Conservation (phyloP, 2,113 vertebrate species). For the Orientallactaga bullata region DNA sequence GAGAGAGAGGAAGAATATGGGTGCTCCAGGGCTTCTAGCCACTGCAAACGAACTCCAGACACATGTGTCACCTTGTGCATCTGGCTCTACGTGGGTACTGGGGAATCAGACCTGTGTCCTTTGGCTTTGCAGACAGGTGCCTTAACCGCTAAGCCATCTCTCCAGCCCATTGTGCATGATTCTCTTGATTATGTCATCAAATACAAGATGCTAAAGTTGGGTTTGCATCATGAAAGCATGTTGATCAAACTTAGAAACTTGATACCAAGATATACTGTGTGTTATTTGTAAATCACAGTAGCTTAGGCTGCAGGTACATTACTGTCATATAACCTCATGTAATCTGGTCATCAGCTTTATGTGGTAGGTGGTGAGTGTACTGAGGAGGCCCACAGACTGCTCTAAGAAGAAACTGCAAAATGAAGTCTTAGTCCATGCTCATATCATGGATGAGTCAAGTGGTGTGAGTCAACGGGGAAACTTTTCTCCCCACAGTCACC, state of each 20-base stretch:
- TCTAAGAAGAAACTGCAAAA: constrained; percentile 15
- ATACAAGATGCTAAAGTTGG: constrained; percentile 10
- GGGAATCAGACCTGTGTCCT: no score
- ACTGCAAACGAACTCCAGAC: no score
- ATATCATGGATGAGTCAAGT: background rate
- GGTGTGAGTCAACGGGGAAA: background rate
- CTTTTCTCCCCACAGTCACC: background rate
- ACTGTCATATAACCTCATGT: background rate
- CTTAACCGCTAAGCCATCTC: no score
- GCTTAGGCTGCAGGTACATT: background rate
- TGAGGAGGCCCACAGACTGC: background rate
- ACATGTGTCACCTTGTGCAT: no score
- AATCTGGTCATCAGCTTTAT: background rate
- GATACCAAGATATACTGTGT: background rate
- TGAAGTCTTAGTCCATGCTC: background rate
- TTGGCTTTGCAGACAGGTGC: no score
- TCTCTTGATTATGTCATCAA: constrained; percentile 9
- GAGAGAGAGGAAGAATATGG: no score
- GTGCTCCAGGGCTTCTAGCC: no score
- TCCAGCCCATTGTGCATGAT: background rate
- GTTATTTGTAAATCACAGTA: constrained; percentile 1
- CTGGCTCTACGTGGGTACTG: no score
- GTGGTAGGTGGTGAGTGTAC: background rate
- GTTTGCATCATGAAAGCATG: background rate
- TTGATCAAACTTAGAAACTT: background rate